Percentiles rank a stretch among this genome's conserved stretches.
phyloP scores from a whole-genome alignment of 2,888 invertebrate genomes.

The Microctonus aethiopoides region DNA sequence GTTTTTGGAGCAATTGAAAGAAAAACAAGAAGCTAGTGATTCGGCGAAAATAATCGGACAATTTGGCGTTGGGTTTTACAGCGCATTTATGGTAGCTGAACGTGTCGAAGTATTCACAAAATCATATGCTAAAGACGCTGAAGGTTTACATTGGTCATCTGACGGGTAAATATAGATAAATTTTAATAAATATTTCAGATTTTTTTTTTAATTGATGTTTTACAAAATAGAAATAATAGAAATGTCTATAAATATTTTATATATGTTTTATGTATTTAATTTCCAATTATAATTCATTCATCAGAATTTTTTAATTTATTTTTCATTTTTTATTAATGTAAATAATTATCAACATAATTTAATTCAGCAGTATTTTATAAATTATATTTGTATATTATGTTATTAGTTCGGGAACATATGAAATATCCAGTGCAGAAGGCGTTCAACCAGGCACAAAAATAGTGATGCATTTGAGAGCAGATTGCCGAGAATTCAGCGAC shows the following conservation, averaged over 20 bases:
- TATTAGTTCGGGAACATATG: slow-evolving; percentile 84
- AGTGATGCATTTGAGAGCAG: slow-evolving; percentile 87
- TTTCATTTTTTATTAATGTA: no score
- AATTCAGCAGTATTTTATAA: no score
- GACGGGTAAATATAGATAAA: slow-evolving; percentile 79
- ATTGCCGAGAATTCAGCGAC: slow-evolving; percentile 89
- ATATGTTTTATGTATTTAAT: no score
- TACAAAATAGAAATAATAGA: no score
- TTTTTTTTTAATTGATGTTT: no score
- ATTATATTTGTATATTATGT: no score
- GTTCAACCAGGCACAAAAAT: slow-evolving; percentile 93
- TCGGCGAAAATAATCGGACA: slow-evolving; percentile 90
- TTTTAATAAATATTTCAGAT: no score
- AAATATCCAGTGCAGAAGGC: slow-evolving; percentile 86
- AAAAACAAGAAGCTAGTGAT: slow-evolving; percentile 73
- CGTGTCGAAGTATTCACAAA: slow-evolving; percentile 92
- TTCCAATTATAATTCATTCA: no score
- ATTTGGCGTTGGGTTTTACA: slow-evolving; percentile 98
- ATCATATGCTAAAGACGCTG: slow-evolving; percentile 74
- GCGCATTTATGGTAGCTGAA: slow-evolving; percentile 97
- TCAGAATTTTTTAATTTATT: no score
- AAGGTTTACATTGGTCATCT: slow-evolving; percentile 88
- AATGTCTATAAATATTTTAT: no score
- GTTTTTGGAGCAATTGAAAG: slow-evolving; percentile 86
- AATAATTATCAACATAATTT: no score